Base-by-base conservation (phyloP, 2,888 invertebrate genomes). In the Monochamus alternatus region DNA sequence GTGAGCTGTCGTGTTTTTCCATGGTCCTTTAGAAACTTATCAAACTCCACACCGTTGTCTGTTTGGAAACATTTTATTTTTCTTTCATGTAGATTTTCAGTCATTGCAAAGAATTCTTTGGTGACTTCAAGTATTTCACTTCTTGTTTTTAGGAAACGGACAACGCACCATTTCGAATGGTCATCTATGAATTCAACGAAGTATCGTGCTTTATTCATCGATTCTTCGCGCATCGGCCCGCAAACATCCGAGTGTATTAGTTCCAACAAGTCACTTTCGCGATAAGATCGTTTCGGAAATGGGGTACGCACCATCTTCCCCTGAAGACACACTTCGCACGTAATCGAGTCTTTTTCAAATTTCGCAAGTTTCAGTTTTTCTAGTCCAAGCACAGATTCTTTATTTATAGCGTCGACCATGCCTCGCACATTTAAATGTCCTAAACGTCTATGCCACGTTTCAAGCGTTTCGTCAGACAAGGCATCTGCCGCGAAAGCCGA, bases 171-270 rank as follows among this genome's bases (percentile, higher is more conserved):
- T 38, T 78, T 71, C 3, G 80, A 77, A 75, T 73, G 64, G 73
- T 84, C 82, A 63, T 83, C 84, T 31, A 84, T 83, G 64, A 85
- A 82, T 59, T 78, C 78, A 3, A 82, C 67, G 52, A 82, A 81
- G 73, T 82, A 83, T 76, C 58, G 73, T 10, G 80, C 70, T 59
- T 74, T 75, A 12, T 74, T 69, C 30, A 32, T 73, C 12, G 77
- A 75, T 62, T 77, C 55, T 9, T 47, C 2, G n/a, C 74, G 10
- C 77, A 77, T 77, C 4, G 75, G 75, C 58, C 73, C 75, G 47
- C 78, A 76, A 60, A 78, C 69, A 51, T 76, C 64, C 8, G 76
- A 60, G 65, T 76, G 71, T 43, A 67, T 30, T 7, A 55, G 55
- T 5, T 67, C 52, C 32, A 55, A 55, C 32, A 67, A 32, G 12